These are phyloP conservation scores for Melieria crassipennis DNA, from an alignment of 2,888 invertebrate species.

Conservation along the genomic window DNA sequence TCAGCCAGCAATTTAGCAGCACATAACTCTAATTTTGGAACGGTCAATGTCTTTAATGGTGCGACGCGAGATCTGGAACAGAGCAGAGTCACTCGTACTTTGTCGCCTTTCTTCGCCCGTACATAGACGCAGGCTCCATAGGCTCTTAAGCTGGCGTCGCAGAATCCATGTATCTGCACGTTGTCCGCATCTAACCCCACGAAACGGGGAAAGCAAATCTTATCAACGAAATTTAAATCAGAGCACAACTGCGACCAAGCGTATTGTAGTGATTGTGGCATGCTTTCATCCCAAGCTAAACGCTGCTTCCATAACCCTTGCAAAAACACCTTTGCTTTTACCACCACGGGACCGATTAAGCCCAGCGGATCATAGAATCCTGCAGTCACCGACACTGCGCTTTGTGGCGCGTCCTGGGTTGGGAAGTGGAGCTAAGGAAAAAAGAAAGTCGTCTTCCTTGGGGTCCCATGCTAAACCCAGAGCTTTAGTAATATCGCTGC, in stretches of 20 bases:
- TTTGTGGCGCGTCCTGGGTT: constrained; percentile 13
- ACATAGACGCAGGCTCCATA: constrained; percentile 37
- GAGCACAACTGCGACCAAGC: constrained; percentile 4
- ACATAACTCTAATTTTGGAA: constrained; percentile 21
- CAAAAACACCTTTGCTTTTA: constrained; percentile 41
- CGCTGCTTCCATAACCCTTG: constrained; percentile 40
- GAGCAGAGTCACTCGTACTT: neutral
- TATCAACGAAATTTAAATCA: constrained; percentile 1
- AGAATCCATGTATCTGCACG: constrained; percentile 36
- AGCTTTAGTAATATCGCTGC: constrained; percentile 29
- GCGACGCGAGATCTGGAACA: constrained; percentile 20
- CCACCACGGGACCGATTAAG: constrained; percentile 67
- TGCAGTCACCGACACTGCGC: constrained; percentile 33
- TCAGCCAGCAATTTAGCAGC: constrained; percentile 8
- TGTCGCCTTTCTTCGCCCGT: neutral
- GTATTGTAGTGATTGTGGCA: constrained; percentile 16
- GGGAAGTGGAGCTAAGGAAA: constrained; percentile 4
- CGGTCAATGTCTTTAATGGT: neutral
- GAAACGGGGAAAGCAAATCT: neutral
- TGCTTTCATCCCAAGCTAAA: constrained; percentile 40
- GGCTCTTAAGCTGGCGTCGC: constrained; percentile 32
- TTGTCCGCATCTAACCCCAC: constrained; percentile 3
- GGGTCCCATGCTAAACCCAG: constrained; percentile 30
- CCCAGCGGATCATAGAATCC: constrained; percentile 65
- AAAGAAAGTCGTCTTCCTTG: constrained; percentile 13